Base-by-base conservation (phyloP, 2,113 vertebrate genomes). In the Atlantisia rogersi region DNA sequence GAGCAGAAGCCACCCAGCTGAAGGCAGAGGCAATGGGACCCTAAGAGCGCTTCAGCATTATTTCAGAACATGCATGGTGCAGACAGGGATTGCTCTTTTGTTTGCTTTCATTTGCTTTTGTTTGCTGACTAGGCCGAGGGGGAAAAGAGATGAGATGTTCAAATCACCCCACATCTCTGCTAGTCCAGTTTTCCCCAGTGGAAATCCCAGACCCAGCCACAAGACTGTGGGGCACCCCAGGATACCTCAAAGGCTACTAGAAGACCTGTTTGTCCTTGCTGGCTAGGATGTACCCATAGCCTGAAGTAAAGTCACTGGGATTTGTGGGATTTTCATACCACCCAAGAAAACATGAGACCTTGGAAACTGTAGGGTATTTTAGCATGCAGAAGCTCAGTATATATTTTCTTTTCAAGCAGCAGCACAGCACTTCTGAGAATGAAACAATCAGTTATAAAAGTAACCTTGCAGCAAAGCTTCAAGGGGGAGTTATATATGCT, bases 401-500 rank as follows among this genome's bases (percentile, higher is more conserved):
- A 39, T 82, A 62, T 94, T 93, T 95, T 82, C 80, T 84, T 91
- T 55, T 84, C 46, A 69, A 91, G 81, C 71, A 90, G 95, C 84
- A 95, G 86, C 19, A 6, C 70, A 77, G 75, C 67, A 65, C 65
- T 96, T 96, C 58, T 91, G 88, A 90, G 94, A 95, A 94, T 62
- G 91, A 96, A 96, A 95, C 96, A 96, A 96, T 95, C 95, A 97
- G 91, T 94, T 95, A 95, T 65, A 92, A 92, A 96, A 92, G 86
- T 96, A 97, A 96, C 95, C 94, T 96, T 96, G 96, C 92, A 96
- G 92, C 86, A 94, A 73, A 92, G 92, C 92, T 93, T 95, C 95
- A 92, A 96, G 91, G 95, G 92, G 88, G 96, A 89, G 88, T 95
- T 97, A 93, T 87, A 92, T 88, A 94, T 76, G 94, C 96, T 14